Base-by-base conservation (phyloP, 2,797 vertebrate genomes). In the Leucoraja ocellata region DNA sequence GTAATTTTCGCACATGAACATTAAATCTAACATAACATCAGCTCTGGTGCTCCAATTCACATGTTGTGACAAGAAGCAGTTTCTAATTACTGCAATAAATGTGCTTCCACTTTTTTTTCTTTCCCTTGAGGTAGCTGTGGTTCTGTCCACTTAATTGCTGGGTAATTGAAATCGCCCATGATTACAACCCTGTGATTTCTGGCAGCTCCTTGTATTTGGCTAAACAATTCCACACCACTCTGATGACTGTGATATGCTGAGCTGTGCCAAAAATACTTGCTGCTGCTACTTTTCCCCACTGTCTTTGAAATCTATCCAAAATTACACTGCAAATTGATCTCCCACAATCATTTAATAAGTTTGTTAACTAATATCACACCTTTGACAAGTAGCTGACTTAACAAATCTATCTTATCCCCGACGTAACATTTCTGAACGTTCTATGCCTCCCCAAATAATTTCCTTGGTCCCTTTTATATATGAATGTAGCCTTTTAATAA, bases 11-110 rank as follows among this genome's bases (percentile, higher is more conserved):
- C 84, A 36, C 84, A 88, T 36, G 84, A 68, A 36, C 84, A 88
- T 88, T 68, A 88, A 88, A 68, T 88, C 84, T 88, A 76, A 76
- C 54, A 76, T 92, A 74, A 92, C 28, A 92, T 76, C 90, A 92
- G 39, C 39, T 92, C 90, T 54, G 73, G 71, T 76, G 90, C 71
- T 54, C 71, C 39, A 68, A 92, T 73, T 92, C 68, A 74, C 90
- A 92, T 92, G 90, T 92, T 92, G 73, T 92, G 90, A 92, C 90
- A 92, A 92, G 90, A 92, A 92, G 71, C 90, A 73, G 90, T 76
- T 92, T 92, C 90, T 92, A 92, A 92, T 92, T 92, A 92, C 90
- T 13, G 23, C 90, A 92, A 76, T 76, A 71, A 92, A 92, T 92
- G 73, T 92, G 90, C 46, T 92, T 58, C 71, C 71, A 92, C 90